Base-by-base conservation (phyloP, 2,113 vertebrate genomes). In the Willisornis vidua region DNA sequence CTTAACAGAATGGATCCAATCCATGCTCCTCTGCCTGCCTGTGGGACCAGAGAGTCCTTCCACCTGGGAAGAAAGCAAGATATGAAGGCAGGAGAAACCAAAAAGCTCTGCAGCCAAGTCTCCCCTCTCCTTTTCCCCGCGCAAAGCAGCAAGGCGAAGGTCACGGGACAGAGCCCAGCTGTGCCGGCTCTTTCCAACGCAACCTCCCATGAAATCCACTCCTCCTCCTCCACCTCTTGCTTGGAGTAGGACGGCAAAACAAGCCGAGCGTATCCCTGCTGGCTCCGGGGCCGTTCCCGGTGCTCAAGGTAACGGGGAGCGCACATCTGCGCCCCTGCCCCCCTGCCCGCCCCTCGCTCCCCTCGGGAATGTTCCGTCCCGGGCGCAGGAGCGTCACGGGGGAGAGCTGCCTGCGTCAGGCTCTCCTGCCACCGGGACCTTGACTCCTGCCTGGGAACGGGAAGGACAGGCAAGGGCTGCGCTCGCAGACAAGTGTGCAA, bases 401-500 rank as follows among this genome's bases (percentile, higher is more conserved):
- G 68, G 91, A 77, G 72, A 92, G 89, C 63, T 43, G 96, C 92
- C 95, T 97, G 96, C 96, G 93, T 98, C 97, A 97, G 92, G 61
- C 63, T 33, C 80, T 66, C 14, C 93, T 85, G 86, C 95, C 37
- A 3, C 6, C 0, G 55, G 17, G 96, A 82, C 97, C 97, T 98
- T 97, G 97, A 93, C 89, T 96, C 58, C 88, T 87, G 87, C 48
- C 66, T 91, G 95, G 87, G 96, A 97, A 75, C 22, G 4, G 71
- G 61, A 25, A 88, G 90, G 85, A 61, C 76, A n/a, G 54, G 39
- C 75, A 29, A 33, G 85, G 63, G 89, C 72, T 87, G 84, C 0
- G 9, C 26, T 9, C 26, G 29, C 59, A 58, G 52, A 7, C 9
- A 2, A 35, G 81, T 0, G 2, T 12, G 72, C 33, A 35, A 3